Percentiles rank a stretch among this genome's conserved stretches.
These are phyloP conservation scores for Myiagra hebetior DNA, from an alignment of 2,113 vertebrate genomes.

Conservation along the genomic window DNA sequence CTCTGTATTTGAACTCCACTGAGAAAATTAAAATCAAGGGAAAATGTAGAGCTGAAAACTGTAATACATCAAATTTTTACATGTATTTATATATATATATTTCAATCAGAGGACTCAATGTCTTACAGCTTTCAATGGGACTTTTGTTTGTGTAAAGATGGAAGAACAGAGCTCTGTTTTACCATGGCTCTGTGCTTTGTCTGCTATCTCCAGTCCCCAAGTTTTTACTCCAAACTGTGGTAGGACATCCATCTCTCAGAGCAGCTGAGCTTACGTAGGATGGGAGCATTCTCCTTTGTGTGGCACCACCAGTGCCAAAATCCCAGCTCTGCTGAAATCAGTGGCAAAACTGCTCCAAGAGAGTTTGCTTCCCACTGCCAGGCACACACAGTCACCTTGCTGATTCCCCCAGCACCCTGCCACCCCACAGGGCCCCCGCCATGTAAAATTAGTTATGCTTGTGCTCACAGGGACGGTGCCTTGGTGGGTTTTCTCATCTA, in stretches of 20 bases:
- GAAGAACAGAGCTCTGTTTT: slow-evolving; percentile 37
- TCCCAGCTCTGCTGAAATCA: not conserved
- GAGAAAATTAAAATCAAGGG: slow-evolving; percentile 41
- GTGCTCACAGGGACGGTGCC: not conserved
- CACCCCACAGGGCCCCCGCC: accelerated
- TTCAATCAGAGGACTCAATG: slow-evolving; percentile 25
- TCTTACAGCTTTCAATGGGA: slow-evolving; percentile 38
- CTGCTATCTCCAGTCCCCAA: not conserved
- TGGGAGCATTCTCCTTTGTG: accelerated
- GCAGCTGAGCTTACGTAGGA: not conserved
- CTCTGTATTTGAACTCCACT: slow-evolving; percentile 42
- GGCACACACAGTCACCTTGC: accelerated
- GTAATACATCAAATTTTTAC: slow-evolving; percentile 15
- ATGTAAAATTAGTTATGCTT: not conserved
- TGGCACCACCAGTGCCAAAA: accelerated
- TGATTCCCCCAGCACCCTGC: not conserved
- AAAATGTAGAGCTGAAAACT: not conserved
- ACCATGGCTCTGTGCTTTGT: slow-evolving; percentile 35
- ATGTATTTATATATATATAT: slow-evolving; percentile 6
- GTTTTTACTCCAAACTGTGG: not conserved
- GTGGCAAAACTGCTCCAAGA: not conserved
- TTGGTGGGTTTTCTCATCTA: not conserved
- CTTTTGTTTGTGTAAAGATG: slow-evolving; percentile 39
- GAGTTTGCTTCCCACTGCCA: not conserved
- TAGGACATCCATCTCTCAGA: not conserved